These are phyloP conservation scores for Rhegmatorhina hoffmannsi DNA, from an alignment of 2,113 vertebrate genomes.

Conservation along the genomic window DNA sequence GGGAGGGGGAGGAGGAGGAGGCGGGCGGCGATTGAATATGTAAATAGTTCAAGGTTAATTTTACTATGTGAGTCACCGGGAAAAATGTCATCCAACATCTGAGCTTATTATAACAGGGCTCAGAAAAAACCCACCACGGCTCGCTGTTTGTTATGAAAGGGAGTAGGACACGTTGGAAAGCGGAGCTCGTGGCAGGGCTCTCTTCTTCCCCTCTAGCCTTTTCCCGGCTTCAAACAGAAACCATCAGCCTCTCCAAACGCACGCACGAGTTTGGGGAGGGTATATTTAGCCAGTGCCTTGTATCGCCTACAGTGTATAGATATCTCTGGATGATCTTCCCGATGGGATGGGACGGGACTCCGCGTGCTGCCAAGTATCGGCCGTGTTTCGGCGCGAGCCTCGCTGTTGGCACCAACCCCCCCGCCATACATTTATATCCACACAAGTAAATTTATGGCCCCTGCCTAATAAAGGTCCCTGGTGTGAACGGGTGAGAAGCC, in stretches of 20 bases:
- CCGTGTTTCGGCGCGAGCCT: not conserved
- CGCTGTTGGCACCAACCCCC: not conserved
- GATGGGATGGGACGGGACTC: conserved; percentile 30
- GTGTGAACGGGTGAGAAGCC: not conserved
- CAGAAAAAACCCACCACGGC: not conserved
- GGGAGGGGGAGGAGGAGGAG: conserved; percentile 23
- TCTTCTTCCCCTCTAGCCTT: not conserved
- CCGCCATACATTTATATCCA: not conserved
- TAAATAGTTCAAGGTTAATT: conserved; percentile 67
- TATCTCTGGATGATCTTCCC: not conserved
- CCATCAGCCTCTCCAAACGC: not conserved
- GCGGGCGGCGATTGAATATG: conserved; percentile 63
- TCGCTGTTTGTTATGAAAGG: conserved; percentile 31
- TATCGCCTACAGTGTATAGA: not conserved
- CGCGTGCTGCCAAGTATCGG: conserved; percentile 18
- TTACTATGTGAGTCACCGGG: conserved; percentile 28
- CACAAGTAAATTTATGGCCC: conserved; percentile 3
- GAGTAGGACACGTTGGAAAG: not conserved
- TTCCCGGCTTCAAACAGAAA: not conserved
- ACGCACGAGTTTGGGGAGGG: conserved; percentile 55
- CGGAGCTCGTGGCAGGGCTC: not conserved
- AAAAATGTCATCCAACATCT: conserved; percentile 62
- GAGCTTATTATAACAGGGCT: conserved; percentile 24
- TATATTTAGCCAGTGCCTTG: conserved; percentile 51
- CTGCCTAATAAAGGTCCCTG: conserved; percentile 1